Evolutionary conservation across 23 tunicate genomes (phyloP).

Genomic region (Styela clava): DNA sequence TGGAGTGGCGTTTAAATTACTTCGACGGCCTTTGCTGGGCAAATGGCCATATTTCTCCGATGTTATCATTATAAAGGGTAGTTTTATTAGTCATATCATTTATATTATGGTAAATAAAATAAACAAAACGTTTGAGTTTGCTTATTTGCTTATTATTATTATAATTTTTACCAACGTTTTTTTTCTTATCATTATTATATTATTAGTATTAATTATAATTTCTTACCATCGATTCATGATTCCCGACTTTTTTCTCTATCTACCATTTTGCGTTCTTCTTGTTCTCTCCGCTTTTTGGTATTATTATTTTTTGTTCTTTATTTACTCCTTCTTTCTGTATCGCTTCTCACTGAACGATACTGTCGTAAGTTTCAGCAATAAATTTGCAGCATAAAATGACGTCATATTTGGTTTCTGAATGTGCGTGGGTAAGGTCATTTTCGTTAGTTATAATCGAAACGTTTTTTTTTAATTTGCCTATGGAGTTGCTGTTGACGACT

Average conservation of each 20-base stretch:
- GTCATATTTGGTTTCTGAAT: neutral
- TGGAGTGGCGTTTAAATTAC: too few relatives aligned
- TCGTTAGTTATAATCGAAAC: too few relatives aligned
- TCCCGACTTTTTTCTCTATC: neutral
- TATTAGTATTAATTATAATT: too few relatives aligned
- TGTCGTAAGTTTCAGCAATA: slow-evolving; percentile 33
- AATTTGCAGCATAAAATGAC: slow-evolving; percentile 15
- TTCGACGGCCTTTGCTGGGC: neutral
- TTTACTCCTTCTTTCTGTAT: slow-evolving; percentile 1
- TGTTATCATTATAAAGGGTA: too few relatives aligned
- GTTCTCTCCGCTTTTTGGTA: slow-evolving; percentile 3
- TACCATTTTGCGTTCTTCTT: neutral
- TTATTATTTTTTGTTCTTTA: neutral
- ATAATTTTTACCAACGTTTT: neutral
- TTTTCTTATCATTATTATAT: too few relatives aligned
- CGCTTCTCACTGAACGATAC: slow-evolving; percentile 8
- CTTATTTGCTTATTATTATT: neutral
- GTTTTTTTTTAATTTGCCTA: too few relatives aligned
- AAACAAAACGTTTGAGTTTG: too few relatives aligned
- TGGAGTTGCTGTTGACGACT: too few relatives aligned
- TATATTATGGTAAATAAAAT: too few relatives aligned
- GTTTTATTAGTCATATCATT: too few relatives aligned
- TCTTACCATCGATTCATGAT: neutral
- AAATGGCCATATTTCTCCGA: too few relatives aligned
- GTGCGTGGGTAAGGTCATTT: too few relatives aligned